Conservation (phyloP, 2,888 invertebrate species). For the Oscheius sp. region DNA sequence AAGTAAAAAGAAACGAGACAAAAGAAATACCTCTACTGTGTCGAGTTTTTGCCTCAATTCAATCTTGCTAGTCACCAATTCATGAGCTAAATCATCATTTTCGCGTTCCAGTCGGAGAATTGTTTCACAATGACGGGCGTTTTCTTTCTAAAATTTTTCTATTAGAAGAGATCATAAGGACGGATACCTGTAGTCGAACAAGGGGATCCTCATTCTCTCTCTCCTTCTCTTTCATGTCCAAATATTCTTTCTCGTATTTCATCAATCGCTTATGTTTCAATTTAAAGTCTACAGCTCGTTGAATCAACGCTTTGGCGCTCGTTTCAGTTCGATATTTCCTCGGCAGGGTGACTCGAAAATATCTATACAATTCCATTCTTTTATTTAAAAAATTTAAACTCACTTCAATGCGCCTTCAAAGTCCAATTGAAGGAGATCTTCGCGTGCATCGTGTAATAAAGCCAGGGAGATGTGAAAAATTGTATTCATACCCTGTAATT, state of each 20-base stretch:
- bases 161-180: too few species aligned
- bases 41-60: constrained; percentile 74
- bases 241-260: constrained; percentile 92
- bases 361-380: constrained; percentile 33
- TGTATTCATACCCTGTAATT: constrained; percentile 88
- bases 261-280: constrained; percentile 81
- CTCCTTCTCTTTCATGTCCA: constrained; percentile 77
- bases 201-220: constrained; percentile 73
- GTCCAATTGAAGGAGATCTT: constrained; percentile 84
- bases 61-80: constrained; percentile 76
- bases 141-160: too few species aligned
- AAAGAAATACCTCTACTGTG: constrained; percentile 53
- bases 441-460: constrained; percentile 85
- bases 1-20: background rate
- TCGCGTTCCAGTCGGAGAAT: constrained; percentile 76
- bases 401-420: constrained; percentile 96
- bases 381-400: too few species aligned
- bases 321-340: constrained; percentile 93
- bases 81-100: constrained; percentile 76
- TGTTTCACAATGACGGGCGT: constrained; percentile 70
- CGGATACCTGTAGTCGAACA: constrained; percentile 73
- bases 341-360: constrained; percentile 94
- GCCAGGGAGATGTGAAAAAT: constrained; percentile 95
- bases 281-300: constrained; percentile 87
- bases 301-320: constrained; percentile 86